A percentile compares a stretch with the other conserved stretches of the same genome.
Evolutionary conservation across 2,888 invertebrate genomes (phyloP).

Genomic region (Acanthoscelides obtectus): DNA sequence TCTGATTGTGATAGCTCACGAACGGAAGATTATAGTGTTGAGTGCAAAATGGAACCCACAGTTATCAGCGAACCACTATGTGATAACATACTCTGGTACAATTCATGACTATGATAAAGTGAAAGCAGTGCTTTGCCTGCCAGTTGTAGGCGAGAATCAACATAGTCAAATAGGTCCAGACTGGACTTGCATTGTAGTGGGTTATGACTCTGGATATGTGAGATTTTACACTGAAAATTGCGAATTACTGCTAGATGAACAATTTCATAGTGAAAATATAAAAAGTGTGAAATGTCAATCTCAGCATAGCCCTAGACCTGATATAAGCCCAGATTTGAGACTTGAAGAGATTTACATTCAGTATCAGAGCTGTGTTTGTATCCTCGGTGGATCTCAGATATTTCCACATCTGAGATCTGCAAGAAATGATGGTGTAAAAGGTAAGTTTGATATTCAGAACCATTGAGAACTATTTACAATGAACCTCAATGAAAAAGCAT

Average conservation of each 20-base stretch:
- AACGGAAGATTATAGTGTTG: conserved; percentile 61
- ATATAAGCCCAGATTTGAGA: conserved; percentile 39
- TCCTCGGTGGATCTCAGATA: conserved; percentile 70
- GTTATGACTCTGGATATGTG: conserved; percentile 79
- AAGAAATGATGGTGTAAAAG: conserved; percentile 74
- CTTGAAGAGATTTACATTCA: conserved; percentile 71
- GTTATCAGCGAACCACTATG: conserved; percentile 52
- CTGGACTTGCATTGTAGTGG: conserved; percentile 86
- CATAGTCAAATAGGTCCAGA: conserved; percentile 61
- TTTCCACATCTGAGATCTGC: conserved; percentile 76
- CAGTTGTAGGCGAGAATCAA: conserved; percentile 45
- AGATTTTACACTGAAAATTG: conserved; percentile 88
- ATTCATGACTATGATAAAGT: conserved; percentile 52
- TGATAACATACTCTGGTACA: conserved; percentile 55
- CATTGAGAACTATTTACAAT: background rate
- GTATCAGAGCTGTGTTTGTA: conserved; percentile 67
- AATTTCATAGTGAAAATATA: conserved; percentile 78
- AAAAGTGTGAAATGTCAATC: conserved; percentile 75
- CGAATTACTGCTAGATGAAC: conserved; percentile 73
- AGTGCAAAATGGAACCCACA: conserved; percentile 61
- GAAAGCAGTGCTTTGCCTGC: conserved; percentile 49
- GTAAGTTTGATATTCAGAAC: conserved; percentile 45
- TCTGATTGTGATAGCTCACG: conserved; percentile 62
- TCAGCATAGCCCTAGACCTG: conserved; percentile 50
- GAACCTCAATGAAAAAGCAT: too few relatives aligned